phyloP scores from a whole-genome alignment of 53 echinoderm and acorn worm species.

The Henricia sp. region DNA sequence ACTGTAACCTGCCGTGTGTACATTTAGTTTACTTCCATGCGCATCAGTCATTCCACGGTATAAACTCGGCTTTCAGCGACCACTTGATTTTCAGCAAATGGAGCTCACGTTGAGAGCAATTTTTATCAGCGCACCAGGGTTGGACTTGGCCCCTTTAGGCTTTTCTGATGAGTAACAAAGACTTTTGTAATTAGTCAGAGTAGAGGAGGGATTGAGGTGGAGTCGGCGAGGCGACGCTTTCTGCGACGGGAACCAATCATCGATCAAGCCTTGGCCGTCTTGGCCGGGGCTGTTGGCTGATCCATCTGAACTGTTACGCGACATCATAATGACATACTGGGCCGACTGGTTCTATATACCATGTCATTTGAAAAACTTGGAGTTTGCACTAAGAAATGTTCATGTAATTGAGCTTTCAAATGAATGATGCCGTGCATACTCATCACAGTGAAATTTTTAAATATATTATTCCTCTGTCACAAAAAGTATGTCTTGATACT shows the following conservation, averaged over 20 bases:
- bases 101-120: background rate
- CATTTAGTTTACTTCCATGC: too few relatives aligned
- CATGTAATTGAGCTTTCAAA: too few relatives aligned
- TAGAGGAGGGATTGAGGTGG: slow-evolving; percentile 43
- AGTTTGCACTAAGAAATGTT: too few relatives aligned
- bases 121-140: background rate
- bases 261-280: background rate
- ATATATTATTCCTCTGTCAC: too few relatives aligned
- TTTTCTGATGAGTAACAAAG: background rate
- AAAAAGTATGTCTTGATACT: too few relatives aligned
- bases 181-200: too few relatives aligned
- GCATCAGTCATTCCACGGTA: too few relatives aligned
- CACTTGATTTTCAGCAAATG: slow-evolving; percentile 10
- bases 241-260: background rate
- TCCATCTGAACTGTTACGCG: background rate
- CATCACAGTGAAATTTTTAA: too few relatives aligned
- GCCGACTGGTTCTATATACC: background rate
- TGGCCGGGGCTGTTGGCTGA: background rate
- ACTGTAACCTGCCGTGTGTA: background rate
- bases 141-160: background rate
- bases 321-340: slow-evolving; percentile 22
- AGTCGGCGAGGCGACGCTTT: slow-evolving; percentile 2
- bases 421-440: too few relatives aligned
- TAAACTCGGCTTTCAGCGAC: slow-evolving; percentile 6
- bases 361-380: too few relatives aligned